Evolutionary conservation across 2,113 vertebrate genomes (phyloP).

Genomic region (Xiphias gladius): DNA sequence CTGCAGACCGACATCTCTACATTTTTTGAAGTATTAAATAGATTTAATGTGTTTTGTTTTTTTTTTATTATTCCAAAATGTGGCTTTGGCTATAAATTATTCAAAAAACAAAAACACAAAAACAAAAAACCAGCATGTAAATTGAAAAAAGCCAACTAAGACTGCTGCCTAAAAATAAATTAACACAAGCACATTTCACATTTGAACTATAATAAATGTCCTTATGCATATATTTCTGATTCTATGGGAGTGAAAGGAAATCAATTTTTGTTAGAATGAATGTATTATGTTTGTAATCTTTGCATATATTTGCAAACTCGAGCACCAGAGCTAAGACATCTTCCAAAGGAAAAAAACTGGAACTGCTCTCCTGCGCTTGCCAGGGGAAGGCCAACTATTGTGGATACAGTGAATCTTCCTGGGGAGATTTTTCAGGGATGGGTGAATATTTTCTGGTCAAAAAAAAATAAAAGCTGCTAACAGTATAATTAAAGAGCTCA

Average conservation of each 20-base stretch:
- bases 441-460: conserved; percentile 35
- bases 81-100: not conserved
- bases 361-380: conserved; percentile 59
- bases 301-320: conserved; percentile 58
- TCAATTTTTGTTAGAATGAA: conserved; percentile 37
- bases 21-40: not conserved
- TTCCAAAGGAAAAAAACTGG: conserved; percentile 58
- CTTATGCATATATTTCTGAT: conserved; percentile 23
- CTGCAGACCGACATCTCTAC: not conserved
- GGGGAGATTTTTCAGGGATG: conserved; percentile 41
- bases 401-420: conserved; percentile 44
- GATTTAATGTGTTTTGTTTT: not conserved
- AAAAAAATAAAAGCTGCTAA: conserved; percentile 17
- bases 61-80: not conserved
- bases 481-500: conserved; percentile 43
- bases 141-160: conserved; percentile 10
- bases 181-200: conserved; percentile 8
- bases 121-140: conserved; percentile 8
- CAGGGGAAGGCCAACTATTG: conserved; percentile 55
- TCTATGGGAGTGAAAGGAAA: conserved; percentile 46
- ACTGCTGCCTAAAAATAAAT: conserved; percentile 13
- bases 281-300: conserved; percentile 60
- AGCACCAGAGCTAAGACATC: conserved; percentile 60
- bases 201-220: conserved; percentile 39
- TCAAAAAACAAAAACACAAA: not conserved